phyloP scores from a whole-genome alignment of 2,113 vertebrate species.

The Pimephales promelas region DNA sequence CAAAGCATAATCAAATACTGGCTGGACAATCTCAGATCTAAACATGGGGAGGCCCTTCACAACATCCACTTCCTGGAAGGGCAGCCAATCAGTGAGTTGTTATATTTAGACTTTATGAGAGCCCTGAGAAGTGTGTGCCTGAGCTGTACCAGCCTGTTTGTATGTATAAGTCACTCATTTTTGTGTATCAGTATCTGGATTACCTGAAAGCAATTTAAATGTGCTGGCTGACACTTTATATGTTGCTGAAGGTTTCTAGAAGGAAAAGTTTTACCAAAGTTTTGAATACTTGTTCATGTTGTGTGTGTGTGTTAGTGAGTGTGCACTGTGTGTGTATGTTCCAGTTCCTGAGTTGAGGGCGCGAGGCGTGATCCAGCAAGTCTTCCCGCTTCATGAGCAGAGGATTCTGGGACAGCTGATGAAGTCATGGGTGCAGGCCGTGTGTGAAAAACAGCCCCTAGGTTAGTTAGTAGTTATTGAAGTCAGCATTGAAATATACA shows the following conservation, averaged over 20 bases:
- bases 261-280: not conserved
- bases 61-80: conserved; percentile 96
- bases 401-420: conserved; percentile 92
- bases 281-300: conserved; percentile 38
- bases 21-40: conserved; percentile 95
- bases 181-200: not conserved
- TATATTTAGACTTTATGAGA: conserved; percentile 41
- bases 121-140: conserved; percentile 44
- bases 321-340: conserved; percentile 39
- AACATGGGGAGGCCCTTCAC: conserved; percentile 91
- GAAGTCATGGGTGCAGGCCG: conserved; percentile 97
- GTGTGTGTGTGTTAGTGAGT: conserved; percentile 41
- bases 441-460: conserved; percentile 92
- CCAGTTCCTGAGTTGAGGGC: conserved; percentile 90
- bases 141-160: conserved; percentile 7
- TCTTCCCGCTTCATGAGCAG: conserved; percentile 94
- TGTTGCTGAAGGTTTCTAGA: not conserved
- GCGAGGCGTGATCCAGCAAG: conserved; percentile 92
- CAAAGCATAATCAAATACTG: conserved; percentile 96
- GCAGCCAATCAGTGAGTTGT: conserved; percentile 93
- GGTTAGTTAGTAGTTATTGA: conserved; percentile 79
- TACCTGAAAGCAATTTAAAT: not conserved
- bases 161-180: not conserved
- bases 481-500: not conserved
- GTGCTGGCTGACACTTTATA: not conserved